A percentile compares a stretch with the other conserved stretches of the same genome.
Evolutionary conservation across 2,797 vertebrate species (phyloP).

Genomic region (Linurgus olivaceus): DNA sequence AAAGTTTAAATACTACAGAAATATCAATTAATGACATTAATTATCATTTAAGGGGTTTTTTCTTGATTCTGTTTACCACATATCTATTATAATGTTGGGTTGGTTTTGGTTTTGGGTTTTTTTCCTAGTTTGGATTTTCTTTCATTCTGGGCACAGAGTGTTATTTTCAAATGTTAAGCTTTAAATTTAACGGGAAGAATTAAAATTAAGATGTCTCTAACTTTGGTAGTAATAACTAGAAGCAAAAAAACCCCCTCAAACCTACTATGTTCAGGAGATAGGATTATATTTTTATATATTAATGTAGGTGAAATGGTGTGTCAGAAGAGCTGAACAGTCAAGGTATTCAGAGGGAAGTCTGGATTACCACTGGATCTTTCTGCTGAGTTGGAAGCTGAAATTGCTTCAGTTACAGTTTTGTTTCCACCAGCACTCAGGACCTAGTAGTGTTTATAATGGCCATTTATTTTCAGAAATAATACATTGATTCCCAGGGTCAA

Average conservation of each 20-base stretch:
- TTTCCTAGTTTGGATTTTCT: neutral
- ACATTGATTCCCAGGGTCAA: neutral
- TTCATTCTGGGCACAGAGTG: neutral
- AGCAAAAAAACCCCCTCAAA: neutral
- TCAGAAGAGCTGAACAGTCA: neutral
- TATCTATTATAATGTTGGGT: accelerated
- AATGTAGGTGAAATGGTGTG: neutral
- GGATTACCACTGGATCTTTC: neutral
- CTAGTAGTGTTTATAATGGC: neutral
- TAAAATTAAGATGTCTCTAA: neutral
- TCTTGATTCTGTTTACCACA: neutral
- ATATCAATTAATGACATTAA: neutral
- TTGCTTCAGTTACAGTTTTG: neutral
- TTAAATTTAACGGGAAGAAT: neutral
- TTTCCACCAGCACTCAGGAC: neutral
- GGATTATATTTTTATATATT: neutral
- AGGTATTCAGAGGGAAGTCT: neutral
- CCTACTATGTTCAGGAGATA: neutral
- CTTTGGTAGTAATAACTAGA: neutral
- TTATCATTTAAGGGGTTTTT: neutral
- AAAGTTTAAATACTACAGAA: neutral
- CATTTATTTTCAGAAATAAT: neutral
- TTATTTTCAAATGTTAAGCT: neutral
- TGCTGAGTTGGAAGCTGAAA: neutral
- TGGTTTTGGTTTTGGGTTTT: neutral